A percentile compares a stretch with the other conserved stretches of the same genome.
phyloP scores from a whole-genome alignment of 2,888 invertebrate species.

The Xestia c-nigrum region DNA sequence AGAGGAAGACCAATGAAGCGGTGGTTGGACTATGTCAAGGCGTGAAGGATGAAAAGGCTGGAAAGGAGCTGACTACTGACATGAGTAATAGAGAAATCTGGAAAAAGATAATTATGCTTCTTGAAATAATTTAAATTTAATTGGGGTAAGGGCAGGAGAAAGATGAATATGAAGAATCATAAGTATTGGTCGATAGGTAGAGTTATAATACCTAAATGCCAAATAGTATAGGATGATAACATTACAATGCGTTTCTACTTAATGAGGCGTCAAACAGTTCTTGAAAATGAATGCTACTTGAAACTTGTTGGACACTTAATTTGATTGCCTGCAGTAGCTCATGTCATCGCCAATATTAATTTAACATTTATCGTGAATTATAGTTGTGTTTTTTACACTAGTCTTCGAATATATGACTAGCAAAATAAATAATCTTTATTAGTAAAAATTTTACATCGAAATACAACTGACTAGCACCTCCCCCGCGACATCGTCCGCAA shows the following conservation, averaged over 20 bases:
- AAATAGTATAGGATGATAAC: neutral
- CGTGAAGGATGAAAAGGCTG: too few species aligned
- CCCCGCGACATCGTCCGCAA: too few species aligned
- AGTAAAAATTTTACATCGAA: neutral
- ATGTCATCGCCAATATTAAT: slow-evolving; percentile 28
- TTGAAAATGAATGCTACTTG: slow-evolving; percentile 23
- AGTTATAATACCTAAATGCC: neutral
- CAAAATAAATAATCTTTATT: neutral
- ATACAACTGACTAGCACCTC: neutral
- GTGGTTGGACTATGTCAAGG: too few species aligned
- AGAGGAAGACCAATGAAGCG: too few species aligned
- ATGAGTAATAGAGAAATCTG: too few species aligned
- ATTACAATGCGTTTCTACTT: neutral
- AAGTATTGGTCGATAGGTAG: neutral
- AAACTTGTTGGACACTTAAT: slow-evolving; percentile 9
- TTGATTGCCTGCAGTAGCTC: slow-evolving; percentile 12
- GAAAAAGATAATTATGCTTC: too few species aligned
- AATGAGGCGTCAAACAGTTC: slow-evolving; percentile 19
- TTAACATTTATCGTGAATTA: slow-evolving; percentile 10
- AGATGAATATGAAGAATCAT: neutral
- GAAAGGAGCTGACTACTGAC: too few species aligned
- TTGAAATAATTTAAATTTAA: too few species aligned
- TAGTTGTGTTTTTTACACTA: slow-evolving; percentile 1
- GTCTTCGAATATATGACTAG: neutral
- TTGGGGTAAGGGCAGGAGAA: too few species aligned